A percentile compares a stretch with the other conserved stretches of the same genome.
Conservation (phyloP, 2,113 vertebrate species). For the Mesoclemmys tuberculata region DNA sequence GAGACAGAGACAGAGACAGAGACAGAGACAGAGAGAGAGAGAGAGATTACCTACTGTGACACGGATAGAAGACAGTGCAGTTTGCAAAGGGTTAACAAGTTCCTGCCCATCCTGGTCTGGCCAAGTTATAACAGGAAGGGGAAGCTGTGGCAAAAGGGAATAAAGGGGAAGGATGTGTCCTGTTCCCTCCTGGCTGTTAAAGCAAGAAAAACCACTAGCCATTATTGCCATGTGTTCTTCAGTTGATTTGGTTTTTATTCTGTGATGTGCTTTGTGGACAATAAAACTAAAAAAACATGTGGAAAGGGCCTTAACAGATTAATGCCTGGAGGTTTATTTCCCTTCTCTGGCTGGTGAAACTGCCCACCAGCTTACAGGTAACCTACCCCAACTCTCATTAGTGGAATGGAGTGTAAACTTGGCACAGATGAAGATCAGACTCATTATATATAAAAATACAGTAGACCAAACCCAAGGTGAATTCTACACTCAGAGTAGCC, state of each 20-base stretch:
- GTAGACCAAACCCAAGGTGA: conserved; percentile 25
- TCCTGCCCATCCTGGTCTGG: not conserved
- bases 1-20: not conserved
- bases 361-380: not conserved
- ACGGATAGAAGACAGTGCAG: not conserved
- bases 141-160: not conserved
- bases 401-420: not conserved
- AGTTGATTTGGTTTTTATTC: not conserved
- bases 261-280: not conserved
- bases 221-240: not conserved
- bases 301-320: not conserved
- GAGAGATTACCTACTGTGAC: not conserved
- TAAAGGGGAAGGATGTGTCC: not conserved
- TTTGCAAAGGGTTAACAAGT: not conserved
- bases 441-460: not conserved
- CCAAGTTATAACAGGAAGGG: not conserved
- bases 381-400: not conserved
- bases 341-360: not conserved
- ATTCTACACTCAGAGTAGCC: not conserved
- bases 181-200: not conserved
- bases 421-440: not conserved
- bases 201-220: not conserved
- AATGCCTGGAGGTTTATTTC: not conserved
- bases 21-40: not conserved
- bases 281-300: not conserved